Evolutionary conservation across 1,140 invertebrate genomes (phyloP).

Genomic region (Drosophila subpulchrella): DNA sequence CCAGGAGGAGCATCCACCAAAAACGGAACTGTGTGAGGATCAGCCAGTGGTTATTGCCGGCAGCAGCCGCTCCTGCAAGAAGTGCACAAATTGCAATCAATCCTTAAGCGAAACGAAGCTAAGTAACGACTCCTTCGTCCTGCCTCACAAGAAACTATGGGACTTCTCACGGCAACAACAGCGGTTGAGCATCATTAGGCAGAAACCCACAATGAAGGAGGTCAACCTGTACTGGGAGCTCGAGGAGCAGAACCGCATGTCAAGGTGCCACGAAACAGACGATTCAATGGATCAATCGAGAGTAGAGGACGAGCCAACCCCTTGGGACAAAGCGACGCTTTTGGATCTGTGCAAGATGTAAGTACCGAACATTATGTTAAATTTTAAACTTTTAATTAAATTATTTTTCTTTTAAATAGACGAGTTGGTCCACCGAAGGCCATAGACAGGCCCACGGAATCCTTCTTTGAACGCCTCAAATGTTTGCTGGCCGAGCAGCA

Average conservation of each 20-base stretch:
- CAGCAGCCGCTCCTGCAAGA: slow-evolving; percentile 32
- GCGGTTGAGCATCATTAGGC: slow-evolving; percentile 21
- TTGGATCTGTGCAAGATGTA: slow-evolving; percentile 6
- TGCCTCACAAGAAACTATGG: slow-evolving; percentile 18
- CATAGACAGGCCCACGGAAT: background rate
- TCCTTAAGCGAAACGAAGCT: slow-evolving; percentile 28
- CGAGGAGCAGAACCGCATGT: slow-evolving; percentile 9
- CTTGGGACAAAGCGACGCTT: slow-evolving; percentile 5
- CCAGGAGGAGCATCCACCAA: background rate
- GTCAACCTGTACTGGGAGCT: slow-evolving; percentile 45
- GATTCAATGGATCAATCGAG: slow-evolving; percentile 9
- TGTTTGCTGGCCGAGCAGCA: slow-evolving; percentile 7
- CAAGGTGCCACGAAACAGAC: background rate
- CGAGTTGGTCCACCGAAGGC: background rate
- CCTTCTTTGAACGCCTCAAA: slow-evolving; percentile 27
- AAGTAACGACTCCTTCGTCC: slow-evolving; percentile 30
- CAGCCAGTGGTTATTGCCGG: slow-evolving; percentile 22
- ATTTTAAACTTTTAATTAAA: background rate
- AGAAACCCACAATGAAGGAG: slow-evolving; percentile 31
- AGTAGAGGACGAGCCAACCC: background rate
- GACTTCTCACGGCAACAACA: slow-evolving; percentile 18
- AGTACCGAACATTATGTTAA: background rate
- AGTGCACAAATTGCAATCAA: slow-evolving; percentile 50
- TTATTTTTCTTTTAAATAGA: background rate
- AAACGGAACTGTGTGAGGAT: slow-evolving; percentile 35